Base-by-base conservation (phyloP, 2,113 vertebrate genomes). In the Morone chrysops region DNA sequence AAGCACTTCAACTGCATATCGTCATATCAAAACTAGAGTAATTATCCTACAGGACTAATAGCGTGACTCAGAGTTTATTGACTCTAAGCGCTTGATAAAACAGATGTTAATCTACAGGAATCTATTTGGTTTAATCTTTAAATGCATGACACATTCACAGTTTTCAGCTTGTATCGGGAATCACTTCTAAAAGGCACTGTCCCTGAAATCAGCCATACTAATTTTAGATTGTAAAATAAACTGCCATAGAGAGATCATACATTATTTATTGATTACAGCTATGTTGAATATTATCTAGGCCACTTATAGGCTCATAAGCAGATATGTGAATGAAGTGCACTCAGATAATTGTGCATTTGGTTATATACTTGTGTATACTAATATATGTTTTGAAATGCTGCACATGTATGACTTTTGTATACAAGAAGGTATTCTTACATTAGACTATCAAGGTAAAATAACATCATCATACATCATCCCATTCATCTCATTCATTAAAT, bases 51-150 rank as follows among this genome's bases (percentile, higher is more conserved):
- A 4, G 31, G 31, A 31, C 50, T 68, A 51, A 31, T 56, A 14
- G 6, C 25, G 10, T 67, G 40, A 76, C n/a, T 79, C 54, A 53
- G 45, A 62, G 13, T 68, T 71, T 81, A 63, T 50, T 85, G 75
- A 78, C 71, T 51, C 25, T 40, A 38, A 53, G 51, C 31, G 18
- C 17, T 11, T 54, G 68, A 74, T 66, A 69, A 63, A 17, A 73
- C 17, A 5, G 50, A 5, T 5, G 36, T 38, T 56, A 57, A 36
- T 66, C n/a, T 50, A 60, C 50, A 63, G 51, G 12, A 59, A 62
- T 51, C 10, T 50, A 0, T 50, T 67, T 59, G 18, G 68, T 69
- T 17, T 57, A 12, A 16, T 74, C 31, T 31, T 31, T 31, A 31
- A 31, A 31, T 31, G 31, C 2, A 4, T 31, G 31, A 31, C 31